Base-by-base conservation (phyloP, 2,113 vertebrate genomes). In the Menidia beryllina region DNA sequence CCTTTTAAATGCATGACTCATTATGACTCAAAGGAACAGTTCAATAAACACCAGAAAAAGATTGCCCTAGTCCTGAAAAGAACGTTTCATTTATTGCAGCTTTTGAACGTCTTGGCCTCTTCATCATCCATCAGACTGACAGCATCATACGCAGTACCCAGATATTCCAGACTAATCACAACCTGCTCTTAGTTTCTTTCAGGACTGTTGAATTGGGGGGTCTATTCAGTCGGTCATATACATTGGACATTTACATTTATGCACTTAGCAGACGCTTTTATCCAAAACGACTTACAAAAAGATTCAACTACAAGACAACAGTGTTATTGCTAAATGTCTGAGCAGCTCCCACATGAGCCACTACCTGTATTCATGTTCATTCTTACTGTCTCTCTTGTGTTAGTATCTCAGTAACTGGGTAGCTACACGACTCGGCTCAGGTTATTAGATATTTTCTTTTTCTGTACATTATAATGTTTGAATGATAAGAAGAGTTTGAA, bases 51-150 rank as follows among this genome's bases (percentile, higher is more conserved):
- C 41, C 41, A 45, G 17, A 45, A 45, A 45, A 45, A n/a, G 1
- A 34, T 10, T 43, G 30, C 62, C 45, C 68, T 21, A 48, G 2
- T 13, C 11, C 7, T 36, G 5, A 58, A 43, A 55, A 39, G 27
- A 4, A 23, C 68, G 30, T 38, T 19, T 36, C 1, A 41, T 20
- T n/a, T 57, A 39, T 53, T 27, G 5, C 21, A 30, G 13, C 38
- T 51, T 39, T 30, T 34, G 39, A 73, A 63, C 53, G 3, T 25
- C 51, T 52, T 48, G 13, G 50, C 43, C 59, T 69, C 20, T 43
- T 21, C 66, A 41, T 62, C 49, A 69, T 24, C 19, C 53, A 24
- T 60, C 53, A 71, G 38, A 64, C 72, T 69, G 60, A 55, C 49
- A 24, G 50, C 66, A 53, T 6, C 5, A 51, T 58, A 65, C 19